Evolutionary conservation across 2,113 vertebrate genomes (phyloP).

Genomic region (Gobio gobio): DNA sequence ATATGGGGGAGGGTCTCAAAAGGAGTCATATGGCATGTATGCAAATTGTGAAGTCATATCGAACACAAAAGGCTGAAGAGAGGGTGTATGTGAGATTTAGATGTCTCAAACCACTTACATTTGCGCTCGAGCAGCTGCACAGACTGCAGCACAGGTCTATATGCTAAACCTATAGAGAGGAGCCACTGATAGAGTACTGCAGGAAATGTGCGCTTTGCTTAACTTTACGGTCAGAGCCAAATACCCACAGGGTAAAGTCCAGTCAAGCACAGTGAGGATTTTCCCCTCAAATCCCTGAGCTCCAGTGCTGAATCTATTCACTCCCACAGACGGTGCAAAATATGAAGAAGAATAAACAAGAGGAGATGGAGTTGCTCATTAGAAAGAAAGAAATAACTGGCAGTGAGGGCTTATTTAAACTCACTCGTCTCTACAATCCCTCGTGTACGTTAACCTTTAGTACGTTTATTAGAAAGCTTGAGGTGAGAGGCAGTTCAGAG

Average conservation of each 20-base stretch:
- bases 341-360: slow-evolving; percentile 10
- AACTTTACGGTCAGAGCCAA: neutral
- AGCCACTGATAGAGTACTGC: neutral
- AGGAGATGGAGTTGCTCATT: neutral
- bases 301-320: neutral
- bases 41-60: neutral
- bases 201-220: slow-evolving; percentile 13
- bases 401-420: slow-evolving; percentile 18
- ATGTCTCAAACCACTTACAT: neutral
- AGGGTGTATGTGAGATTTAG: neutral
- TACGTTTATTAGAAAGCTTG: slow-evolving; percentile 7
- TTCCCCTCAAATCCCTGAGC: slow-evolving; percentile 22
- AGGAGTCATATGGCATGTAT: neutral
- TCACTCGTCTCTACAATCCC: neutral
- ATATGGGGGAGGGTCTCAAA: neutral
- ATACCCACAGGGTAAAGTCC: slow-evolving; percentile 14
- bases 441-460: neutral
- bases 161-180: neutral
- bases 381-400: neutral
- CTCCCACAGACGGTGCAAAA: slow-evolving; percentile 5
- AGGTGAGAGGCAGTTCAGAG: neutral
- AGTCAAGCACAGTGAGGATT: slow-evolving; percentile 13
- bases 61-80: neutral
- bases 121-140: neutral
- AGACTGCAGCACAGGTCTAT: neutral